A percentile compares a stretch with the other conserved stretches of the same genome.
phyloP scores from a whole-genome alignment of 2,797 vertebrate genomes.

The Sebastes hubbsi region DNA sequence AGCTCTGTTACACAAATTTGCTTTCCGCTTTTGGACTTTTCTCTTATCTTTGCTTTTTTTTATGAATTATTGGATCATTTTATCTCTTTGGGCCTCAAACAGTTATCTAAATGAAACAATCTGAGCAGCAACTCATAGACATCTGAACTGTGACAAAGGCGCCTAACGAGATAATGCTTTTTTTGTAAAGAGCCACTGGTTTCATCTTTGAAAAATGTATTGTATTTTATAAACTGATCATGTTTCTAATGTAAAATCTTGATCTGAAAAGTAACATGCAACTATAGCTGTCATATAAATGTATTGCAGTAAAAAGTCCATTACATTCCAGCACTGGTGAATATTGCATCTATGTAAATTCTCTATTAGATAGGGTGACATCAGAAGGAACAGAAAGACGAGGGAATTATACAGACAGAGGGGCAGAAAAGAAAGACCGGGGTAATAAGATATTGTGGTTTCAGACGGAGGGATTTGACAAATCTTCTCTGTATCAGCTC shows the following conservation, averaged over 20 bases:
- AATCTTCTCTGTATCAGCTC: constrained; percentile 70
- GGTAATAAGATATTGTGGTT: constrained; percentile 57
- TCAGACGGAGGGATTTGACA: constrained; percentile 73
- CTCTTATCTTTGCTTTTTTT: neutral
- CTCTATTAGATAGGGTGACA: neutral
- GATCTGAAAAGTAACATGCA: neutral
- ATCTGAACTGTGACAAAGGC: neutral
- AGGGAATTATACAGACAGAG: constrained; percentile 20
- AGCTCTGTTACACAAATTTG: neutral
- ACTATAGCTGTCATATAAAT: neutral
- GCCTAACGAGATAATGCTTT: neutral
- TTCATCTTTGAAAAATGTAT: neutral
- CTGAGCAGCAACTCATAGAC: neutral
- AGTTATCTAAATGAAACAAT: neutral
- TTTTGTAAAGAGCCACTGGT: neutral
- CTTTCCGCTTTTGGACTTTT: neutral
- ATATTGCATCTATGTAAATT: neutral
- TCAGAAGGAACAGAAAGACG: neutral
- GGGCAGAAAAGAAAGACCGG: neutral
- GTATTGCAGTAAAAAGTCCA: neutral
- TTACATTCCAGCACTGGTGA: neutral
- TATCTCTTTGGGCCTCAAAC: neutral
- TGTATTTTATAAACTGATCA: neutral
- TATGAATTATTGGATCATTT: neutral
- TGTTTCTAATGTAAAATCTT: neutral